A percentile compares a stretch with the other conserved stretches of the same genome.
These are phyloP conservation scores for Calephelis virginiensis DNA, from an alignment of 1,140 invertebrate species.

Conservation along the genomic window DNA sequence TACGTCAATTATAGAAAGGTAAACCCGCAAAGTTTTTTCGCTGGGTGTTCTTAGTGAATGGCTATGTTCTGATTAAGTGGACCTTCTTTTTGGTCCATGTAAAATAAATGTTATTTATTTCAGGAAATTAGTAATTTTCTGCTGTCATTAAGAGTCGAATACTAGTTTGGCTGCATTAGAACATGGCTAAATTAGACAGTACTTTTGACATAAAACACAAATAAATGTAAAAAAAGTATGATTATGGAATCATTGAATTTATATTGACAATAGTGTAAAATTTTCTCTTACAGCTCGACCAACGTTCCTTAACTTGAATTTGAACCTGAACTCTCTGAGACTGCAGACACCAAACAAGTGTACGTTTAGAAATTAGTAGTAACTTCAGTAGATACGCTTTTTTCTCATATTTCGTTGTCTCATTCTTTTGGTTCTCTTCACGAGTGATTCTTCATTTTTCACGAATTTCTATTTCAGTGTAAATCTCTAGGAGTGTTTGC, in stretches of 20 bases:
- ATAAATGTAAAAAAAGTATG: not conserved
- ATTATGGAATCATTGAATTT: not conserved
- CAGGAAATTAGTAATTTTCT: too few species aligned
- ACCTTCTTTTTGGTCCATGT: too few species aligned
- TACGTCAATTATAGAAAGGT: too few species aligned
- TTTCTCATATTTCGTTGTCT: conserved; percentile 55
- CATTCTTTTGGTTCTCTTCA: conserved; percentile 35
- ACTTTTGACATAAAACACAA: too few species aligned
- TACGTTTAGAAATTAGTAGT: conserved; percentile 78
- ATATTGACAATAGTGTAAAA: conserved; percentile 8
- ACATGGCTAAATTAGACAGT: too few species aligned
- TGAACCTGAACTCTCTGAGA: conserved; percentile 94
- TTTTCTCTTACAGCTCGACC: conserved; percentile 93
- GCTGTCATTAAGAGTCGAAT: too few species aligned
- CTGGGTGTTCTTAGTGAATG: too few species aligned
- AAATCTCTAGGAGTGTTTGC: conserved; percentile 11
- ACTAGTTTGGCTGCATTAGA: too few species aligned
- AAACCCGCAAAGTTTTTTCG: too few species aligned
- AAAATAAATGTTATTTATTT: too few species aligned
- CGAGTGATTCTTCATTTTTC: conserved; percentile 25
- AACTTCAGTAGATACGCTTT: conserved; percentile 60
- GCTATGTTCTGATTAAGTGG: too few species aligned
- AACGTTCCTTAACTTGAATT: conserved; percentile 96
- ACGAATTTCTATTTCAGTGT: conserved; percentile 20
- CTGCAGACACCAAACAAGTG: conserved; percentile 91